Base-by-base conservation (phyloP, 2,113 vertebrate genomes). In the Chloroceryle aenea region DNA sequence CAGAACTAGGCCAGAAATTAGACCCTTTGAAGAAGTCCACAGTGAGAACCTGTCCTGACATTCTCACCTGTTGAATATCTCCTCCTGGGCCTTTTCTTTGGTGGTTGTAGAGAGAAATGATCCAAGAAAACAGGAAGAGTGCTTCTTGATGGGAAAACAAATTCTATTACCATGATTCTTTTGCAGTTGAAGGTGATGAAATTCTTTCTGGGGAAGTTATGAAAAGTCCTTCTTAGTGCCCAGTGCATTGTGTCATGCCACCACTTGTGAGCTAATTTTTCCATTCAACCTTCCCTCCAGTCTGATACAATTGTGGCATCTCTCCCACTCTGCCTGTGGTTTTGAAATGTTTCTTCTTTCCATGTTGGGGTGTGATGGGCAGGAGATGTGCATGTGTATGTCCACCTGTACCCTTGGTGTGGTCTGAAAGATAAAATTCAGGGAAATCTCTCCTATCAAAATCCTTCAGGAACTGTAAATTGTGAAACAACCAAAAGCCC, bases 261-360 rank as follows among this genome's bases (percentile, higher is more conserved):
- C 8, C 36, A 64, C 12, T 85, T 47, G 20, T 63, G 64, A 89
- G 23, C 18, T 81, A 45, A 84, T 63, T 10, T 86, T 34, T 74
- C 29, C 45, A 12, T 25, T 17, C n/a, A 88, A 14, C 68, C 13
- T 45, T 25, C 34, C 53, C n/a, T 61, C 34, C 25, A 73, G 20
- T 17, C n/a, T 88, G 72, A 67, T 66, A 88, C 55, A 74, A 50
- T 47, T 67, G 72, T 66, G 53, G 32, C 73, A 80, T 58, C 63
- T 88, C 30, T 96, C 53, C 36, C 50, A 77, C n/a, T 55, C 36
- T 88, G 52, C 27, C 48, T 64, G 71, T 38, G 71, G 53, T 43
- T 94, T 92, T 83, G 63, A 86, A 83, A 76, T 29, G 20, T 80
- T 90, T 94, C 13, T 71, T 88, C n/a, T 73, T 80, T 92, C 42